Conservation (phyloP, 2,888 invertebrate genomes). For the Tetranychus piercei region DNA sequence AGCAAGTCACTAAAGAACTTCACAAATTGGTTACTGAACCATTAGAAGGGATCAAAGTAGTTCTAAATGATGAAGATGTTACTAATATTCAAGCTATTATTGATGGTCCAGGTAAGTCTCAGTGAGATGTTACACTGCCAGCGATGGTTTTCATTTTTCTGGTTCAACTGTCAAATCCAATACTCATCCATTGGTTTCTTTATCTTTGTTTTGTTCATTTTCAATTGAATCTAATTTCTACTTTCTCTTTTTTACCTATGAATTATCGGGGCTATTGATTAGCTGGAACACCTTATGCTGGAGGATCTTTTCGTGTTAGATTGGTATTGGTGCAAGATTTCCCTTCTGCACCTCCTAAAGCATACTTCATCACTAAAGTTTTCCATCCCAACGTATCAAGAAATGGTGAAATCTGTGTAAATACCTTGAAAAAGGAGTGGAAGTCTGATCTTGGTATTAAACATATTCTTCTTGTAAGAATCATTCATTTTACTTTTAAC, state of each 20-base stretch:
- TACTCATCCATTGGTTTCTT: not conserved
- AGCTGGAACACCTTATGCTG: constrained; percentile 78
- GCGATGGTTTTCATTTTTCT: not conserved
- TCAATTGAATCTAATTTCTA: not conserved
- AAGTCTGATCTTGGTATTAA: constrained; percentile 82
- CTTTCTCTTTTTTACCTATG: constrained; percentile 14
- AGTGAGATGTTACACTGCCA: not conserved
- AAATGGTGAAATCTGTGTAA: constrained; percentile 88
- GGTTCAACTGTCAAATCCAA: constrained; percentile 21
- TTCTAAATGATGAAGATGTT: constrained; percentile 75
- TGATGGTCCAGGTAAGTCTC: constrained; percentile 56
- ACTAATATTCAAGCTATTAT: constrained; percentile 80
- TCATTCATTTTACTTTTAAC: not conserved
- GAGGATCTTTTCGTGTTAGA: constrained; percentile 73
- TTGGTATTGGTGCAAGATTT: constrained; percentile 76
- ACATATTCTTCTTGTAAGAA: constrained; percentile 62
- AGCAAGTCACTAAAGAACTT: constrained; percentile 70
- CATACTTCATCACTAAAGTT: constrained; percentile 74
- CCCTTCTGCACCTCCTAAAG: constrained; percentile 77
- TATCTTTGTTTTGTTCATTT: not conserved
- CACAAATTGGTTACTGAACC: constrained; percentile 59
- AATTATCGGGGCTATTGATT: constrained; percentile 26
- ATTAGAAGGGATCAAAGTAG: constrained; percentile 74
- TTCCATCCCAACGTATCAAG: constrained; percentile 90
- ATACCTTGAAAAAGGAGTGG: constrained; percentile 90